phyloP scores from a whole-genome alignment of 2,888 invertebrate species.

The Scrobipalpa costella region DNA sequence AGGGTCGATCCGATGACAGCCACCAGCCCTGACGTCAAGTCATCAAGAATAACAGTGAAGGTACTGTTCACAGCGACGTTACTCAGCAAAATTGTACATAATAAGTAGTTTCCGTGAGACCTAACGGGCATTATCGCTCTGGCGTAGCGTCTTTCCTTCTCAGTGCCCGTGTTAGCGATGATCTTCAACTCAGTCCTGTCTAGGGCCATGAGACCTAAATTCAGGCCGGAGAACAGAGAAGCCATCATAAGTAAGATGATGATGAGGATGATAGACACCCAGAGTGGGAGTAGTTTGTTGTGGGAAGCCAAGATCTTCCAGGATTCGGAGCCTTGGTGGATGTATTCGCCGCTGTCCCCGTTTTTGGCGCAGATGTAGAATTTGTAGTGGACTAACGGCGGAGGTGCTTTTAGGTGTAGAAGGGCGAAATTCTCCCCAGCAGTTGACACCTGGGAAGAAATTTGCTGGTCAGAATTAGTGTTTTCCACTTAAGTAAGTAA shows the following conservation, averaged over 20 bases:
- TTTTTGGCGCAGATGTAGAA: conserved; percentile 70
- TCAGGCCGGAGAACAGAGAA: conserved; percentile 97
- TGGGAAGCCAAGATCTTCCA: conserved; percentile 86
- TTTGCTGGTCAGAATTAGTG: no score
- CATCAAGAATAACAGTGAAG: conserved; percentile 97
- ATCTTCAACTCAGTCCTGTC: conserved; percentile 97
- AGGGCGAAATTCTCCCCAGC: conserved; percentile 54
- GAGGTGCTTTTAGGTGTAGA: conserved; percentile 57
- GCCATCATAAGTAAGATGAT: conserved; percentile 90
- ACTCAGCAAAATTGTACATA: conserved; percentile 89
- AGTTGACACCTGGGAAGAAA: conserved; percentile 47
- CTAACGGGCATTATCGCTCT: conserved; percentile 95
- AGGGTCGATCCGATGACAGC: conserved; percentile 95
- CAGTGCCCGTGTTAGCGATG: conserved; percentile 94
- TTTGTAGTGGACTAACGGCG: conserved; percentile 56
- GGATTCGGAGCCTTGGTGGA: conserved; percentile 84
- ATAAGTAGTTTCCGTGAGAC: conserved; percentile 94
- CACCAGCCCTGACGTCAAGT: conserved; percentile 93
- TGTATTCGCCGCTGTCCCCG: conserved; percentile 58
- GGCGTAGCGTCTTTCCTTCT: conserved; percentile 91
- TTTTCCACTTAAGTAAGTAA: no score
- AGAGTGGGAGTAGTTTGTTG: conserved; percentile 87
- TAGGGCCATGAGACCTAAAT: conserved; percentile 97
- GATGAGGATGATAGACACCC: conserved; percentile 89
- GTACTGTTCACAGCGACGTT: conserved; percentile 98